These are phyloP conservation scores for Arvicanthis niloticus DNA, from an alignment of 2,113 vertebrate genomes.

Conservation along the genomic window DNA sequence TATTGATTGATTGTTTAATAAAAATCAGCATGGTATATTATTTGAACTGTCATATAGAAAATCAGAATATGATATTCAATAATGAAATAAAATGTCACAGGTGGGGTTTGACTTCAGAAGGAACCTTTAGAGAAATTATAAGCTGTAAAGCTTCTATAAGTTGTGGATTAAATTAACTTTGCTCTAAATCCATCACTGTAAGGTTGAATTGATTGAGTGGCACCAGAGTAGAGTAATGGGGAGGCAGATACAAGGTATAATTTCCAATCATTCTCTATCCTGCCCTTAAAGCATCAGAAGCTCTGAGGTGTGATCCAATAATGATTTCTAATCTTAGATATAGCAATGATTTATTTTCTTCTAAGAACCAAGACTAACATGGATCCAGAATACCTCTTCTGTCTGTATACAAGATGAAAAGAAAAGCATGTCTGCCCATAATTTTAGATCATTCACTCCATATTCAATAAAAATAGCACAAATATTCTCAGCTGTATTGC, in stretches of 20 bases:
- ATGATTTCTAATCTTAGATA: background rate
- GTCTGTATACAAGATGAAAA: background rate
- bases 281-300: background rate
- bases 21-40: slow-evolving; percentile 38
- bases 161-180: background rate
- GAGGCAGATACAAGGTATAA: background rate
- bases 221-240: background rate
- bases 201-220: background rate
- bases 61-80: background rate
- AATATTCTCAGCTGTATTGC: background rate
- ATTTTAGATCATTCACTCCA: background rate
- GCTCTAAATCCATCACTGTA: background rate
- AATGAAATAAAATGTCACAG: background rate
- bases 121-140: background rate
- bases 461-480: background rate
- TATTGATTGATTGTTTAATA: slow-evolving; percentile 8
- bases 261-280: background rate
- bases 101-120: background rate
- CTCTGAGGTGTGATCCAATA: background rate
- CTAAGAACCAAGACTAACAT: background rate
- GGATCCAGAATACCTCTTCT: background rate
- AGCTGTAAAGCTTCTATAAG: background rate
- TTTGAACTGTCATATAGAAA: background rate
- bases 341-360: background rate
- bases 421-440: background rate